Evolutionary conservation across 2,113 vertebrate genomes (phyloP), one percentile per base, ranked within the genome.

Genomic region (Myotis brandtii): DNA sequence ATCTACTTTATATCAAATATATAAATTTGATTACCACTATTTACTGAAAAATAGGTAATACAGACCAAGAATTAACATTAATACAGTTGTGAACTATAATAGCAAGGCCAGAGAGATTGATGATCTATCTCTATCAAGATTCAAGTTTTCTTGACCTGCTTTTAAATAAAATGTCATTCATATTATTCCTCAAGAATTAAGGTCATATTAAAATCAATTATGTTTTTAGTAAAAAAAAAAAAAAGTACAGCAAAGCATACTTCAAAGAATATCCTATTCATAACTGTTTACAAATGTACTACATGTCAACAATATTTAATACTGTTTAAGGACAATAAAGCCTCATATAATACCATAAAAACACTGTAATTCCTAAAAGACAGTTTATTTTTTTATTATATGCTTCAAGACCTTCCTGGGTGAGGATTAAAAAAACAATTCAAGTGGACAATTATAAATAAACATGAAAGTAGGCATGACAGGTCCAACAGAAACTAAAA

Each of bases 151-250:
- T 96, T 50, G 92, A 32, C n/a, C 43, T 96, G 25, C 12, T 84
- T 92, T 88, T 48, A 95, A 94, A 70, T 73, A 80, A 95, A 91
- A 27, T 73, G 17, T 21, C 54, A 84, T 73, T 85, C 14, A 94
- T 90, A 77, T 83, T 84, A 32, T 14, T 59, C 67, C 50, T 85
- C 62, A 18, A 95, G 93, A 92, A 88, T 16, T 66, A 66, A 73
- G 18, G 50, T 76, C 18, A 64, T 12, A 56, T 80, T 93, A 91
- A 95, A 97, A 95, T 75, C 25, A 2, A 95, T 34, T 91, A 76
- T 66, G 10, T 59, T 14, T 82, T 62, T 62, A 82, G 54, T 30
- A 7, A 82, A 46, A 64, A 86, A 72, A 80, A 56, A 37, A 70
- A 81, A 54, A 79, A 34, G 25, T 1, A 80, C 7, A 76, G 23